Evolutionary conservation across 2,888 invertebrate species (phyloP).

Genomic region (Dastarcus helophoroides): DNA sequence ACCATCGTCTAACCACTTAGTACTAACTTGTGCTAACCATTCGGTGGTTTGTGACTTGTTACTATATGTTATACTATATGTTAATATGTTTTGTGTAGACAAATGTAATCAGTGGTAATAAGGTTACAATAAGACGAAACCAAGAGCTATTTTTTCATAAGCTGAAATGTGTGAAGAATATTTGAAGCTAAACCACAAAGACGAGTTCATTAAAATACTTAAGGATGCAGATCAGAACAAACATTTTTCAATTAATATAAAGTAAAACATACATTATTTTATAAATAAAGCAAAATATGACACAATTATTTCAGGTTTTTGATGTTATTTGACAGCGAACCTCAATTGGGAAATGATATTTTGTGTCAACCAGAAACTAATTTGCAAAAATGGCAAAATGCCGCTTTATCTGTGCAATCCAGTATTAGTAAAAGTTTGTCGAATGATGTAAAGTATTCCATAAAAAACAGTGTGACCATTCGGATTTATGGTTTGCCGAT

Average conservation of each 20-base stretch:
- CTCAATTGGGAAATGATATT: slow-evolving; percentile 55
- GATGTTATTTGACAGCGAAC: slow-evolving; percentile 55
- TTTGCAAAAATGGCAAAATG: slow-evolving; percentile 51
- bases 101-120: too few relatives aligned
- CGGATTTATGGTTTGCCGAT: slow-evolving; percentile 56
- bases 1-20: too few relatives aligned
- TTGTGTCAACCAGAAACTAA: slow-evolving; percentile 51
- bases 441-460: slow-evolving; percentile 30
- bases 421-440: slow-evolving; percentile 37
- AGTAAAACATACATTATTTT: slow-evolving; percentile 43
- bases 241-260: slow-evolving; percentile 55
- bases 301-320: slow-evolving; percentile 48
- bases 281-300: slow-evolving; percentile 4
- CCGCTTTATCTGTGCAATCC: slow-evolving; percentile 50
- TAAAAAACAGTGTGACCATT: slow-evolving; percentile 57
- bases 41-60: too few relatives aligned
- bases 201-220: slow-evolving; percentile 52
- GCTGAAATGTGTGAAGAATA: slow-evolving; percentile 40
- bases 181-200: slow-evolving; percentile 46
- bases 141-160: too few relatives aligned
- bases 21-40: too few relatives aligned
- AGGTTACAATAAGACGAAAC: too few relatives aligned
- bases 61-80: too few relatives aligned
- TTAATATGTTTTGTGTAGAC: too few relatives aligned
- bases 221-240: slow-evolving; percentile 45